phyloP scores from a whole-genome alignment of 2,113 vertebrate genomes.

The Nanorana parkeri region DNA sequence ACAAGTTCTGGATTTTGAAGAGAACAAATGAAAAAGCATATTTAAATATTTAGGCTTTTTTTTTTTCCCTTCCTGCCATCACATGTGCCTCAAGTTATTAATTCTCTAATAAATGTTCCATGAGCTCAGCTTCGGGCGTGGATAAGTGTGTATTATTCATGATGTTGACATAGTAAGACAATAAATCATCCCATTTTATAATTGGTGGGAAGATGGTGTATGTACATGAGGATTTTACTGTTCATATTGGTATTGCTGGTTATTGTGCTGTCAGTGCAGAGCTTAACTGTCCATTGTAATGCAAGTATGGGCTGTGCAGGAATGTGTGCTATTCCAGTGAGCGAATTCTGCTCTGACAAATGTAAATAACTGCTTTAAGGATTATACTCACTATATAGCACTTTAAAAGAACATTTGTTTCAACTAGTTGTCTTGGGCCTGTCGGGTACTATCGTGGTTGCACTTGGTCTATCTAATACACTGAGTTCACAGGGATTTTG shows the following conservation, averaged over 20 bases:
- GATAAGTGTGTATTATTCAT: slow-evolving; percentile 11
- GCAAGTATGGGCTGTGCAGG: no score
- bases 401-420: no score
- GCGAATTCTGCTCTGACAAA: not conserved
- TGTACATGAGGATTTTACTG: not conserved
- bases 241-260: not conserved
- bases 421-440: no score
- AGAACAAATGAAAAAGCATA: not conserved
- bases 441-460: no score
- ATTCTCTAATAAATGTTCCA: slow-evolving; percentile 20
- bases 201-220: not conserved
- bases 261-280: not conserved
- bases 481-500: no score
- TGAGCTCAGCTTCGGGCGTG: slow-evolving; percentile 7
- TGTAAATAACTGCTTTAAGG: not conserved
- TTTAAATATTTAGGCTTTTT: not conserved
- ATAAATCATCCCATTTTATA: not conserved
- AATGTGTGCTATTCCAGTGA: no score
- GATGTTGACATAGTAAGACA: slow-evolving; percentile 6
- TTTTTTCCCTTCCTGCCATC: not conserved
- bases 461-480: no score
- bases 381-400: no score
- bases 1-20: no score
- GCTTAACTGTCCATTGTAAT: not conserved
- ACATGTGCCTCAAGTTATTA: not conserved